These are phyloP conservation scores for Drosophila paranaensis DNA, from an alignment of 2,888 invertebrate species.

Conservation along the genomic window DNA sequence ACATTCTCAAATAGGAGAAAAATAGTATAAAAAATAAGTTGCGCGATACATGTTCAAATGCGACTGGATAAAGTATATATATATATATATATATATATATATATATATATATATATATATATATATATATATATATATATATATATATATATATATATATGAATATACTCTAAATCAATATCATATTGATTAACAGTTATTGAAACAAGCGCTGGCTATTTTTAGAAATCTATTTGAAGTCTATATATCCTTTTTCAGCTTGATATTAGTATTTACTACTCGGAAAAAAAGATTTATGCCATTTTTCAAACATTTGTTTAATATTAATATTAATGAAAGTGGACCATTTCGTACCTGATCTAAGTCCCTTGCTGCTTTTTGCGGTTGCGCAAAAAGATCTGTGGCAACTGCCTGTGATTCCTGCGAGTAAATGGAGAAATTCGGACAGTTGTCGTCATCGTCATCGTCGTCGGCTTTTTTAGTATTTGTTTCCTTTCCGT, in stretches of 20 bases:
- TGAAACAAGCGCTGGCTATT: background rate
- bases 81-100: too few relatives aligned
- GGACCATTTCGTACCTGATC: constrained; percentile 79
- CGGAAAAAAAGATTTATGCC: constrained; percentile 31
- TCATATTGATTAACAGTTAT: background rate
- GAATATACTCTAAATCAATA: background rate
- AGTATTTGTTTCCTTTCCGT: constrained; percentile 77
- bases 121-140: too few relatives aligned
- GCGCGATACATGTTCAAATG: too few relatives aligned
- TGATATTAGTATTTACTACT: background rate
- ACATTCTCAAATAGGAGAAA: background rate
- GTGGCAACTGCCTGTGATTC: constrained; percentile 89
- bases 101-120: too few relatives aligned
- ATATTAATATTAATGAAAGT: background rate
- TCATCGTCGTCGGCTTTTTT: constrained; percentile 85
- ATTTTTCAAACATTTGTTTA: constrained; percentile 37
- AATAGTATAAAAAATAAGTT: background rate
- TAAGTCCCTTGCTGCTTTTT: constrained; percentile 37
- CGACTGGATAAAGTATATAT: too few relatives aligned
- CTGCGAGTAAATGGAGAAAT: constrained; percentile 93
- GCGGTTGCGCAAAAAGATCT: constrained; percentile 55
- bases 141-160: background rate
- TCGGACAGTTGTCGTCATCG: constrained; percentile 91
- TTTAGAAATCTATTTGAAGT: background rate
- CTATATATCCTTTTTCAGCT: background rate